phyloP scores from a whole-genome alignment of 2,888 invertebrate species.

The Pseudoips prasinana region DNA sequence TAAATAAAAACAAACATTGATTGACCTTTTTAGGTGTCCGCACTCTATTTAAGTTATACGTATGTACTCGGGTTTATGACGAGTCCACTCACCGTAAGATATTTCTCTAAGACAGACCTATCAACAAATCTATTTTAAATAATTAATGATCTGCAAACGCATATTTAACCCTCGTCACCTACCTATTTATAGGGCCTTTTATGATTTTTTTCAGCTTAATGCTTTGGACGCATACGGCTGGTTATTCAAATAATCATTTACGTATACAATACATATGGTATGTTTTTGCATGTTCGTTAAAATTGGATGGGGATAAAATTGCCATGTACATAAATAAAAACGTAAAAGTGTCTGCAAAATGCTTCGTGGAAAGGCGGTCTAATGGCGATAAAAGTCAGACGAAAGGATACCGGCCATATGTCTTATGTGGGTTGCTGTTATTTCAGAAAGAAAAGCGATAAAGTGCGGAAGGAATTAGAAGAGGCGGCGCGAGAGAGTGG shows the following conservation, averaged over 20 bases:
- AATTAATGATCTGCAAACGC: no score
- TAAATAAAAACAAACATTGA: no score
- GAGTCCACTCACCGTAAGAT: no score
- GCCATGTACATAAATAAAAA: constrained; percentile 6
- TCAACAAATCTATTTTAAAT: no score
- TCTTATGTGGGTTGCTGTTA: constrained; percentile 19
- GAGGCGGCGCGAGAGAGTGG: constrained; percentile 92
- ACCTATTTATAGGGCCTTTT: no score
- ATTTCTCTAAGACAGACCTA: no score
- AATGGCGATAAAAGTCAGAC: constrained; percentile 15
- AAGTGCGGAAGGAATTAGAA: constrained; percentile 94
- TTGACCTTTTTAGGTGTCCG: no score
- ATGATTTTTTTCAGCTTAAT: constrained; percentile 26
- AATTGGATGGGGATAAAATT: constrained; percentile 22
- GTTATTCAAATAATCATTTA: constrained; percentile 14
- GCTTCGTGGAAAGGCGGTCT: constrained; percentile 23
- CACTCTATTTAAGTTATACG: no score
- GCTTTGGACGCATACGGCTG: constrained; percentile 36
- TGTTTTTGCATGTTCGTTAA: constrained; percentile 25
- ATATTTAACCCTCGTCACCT: no score
- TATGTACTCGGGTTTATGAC: no score
- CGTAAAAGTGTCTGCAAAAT: constrained; percentile 12
- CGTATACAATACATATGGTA: constrained; percentile 16
- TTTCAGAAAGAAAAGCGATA: constrained; percentile 92
- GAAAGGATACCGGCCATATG: constrained; percentile 2